Evolutionary conservation across 2,888 invertebrate species (phyloP), one percentile per base, ranked within the genome.

Genomic region (Catocala nupta): DNA sequence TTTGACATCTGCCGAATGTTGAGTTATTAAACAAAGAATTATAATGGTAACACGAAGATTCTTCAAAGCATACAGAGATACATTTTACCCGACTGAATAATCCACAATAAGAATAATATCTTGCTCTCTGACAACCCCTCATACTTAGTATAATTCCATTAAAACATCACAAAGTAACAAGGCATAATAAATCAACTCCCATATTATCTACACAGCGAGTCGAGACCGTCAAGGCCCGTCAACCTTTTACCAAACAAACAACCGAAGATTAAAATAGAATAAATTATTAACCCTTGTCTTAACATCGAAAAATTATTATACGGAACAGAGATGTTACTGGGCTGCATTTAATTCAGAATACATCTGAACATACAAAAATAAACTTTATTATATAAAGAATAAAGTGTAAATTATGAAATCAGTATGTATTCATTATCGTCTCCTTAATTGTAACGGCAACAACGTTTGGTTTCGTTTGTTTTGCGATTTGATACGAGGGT

Each of bases 281-380:
- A 90, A 89, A 90, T 91, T 89, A 90, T 90, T 87, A 87, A 90
- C 89, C 87, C 90, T 88, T 91, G 90, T 89, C 90, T 87, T 85
- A 87, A 84, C 89, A 87, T 87, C 83, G 82, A 81, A 83, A 88
- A 90, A 90, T 90, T 87, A 90, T 90, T 89, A 86, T 84, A 83
- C 81, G 79, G 81, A 86, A 90, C 85, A 82, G 84, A 90, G 88
- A 90, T 83, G 87, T 90, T 85, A 84, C 88, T 83, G 75, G 75
- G 73, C 75, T 81, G 81, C 83, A 79, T 88, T 90, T 88, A 87
- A 90, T 87, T 82, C 80, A 71, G 73, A 81, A 81, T 81, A 70
- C 52, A 55, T 16, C 12, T 6, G 8, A 33, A 43, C 77, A 78
- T 53, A 48, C 53, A 10, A 87, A 80, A 75, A 59, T 73, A 39